phyloP scores from a whole-genome alignment of 2,888 invertebrate genomes.

The Omphaloscelis lunosa region DNA sequence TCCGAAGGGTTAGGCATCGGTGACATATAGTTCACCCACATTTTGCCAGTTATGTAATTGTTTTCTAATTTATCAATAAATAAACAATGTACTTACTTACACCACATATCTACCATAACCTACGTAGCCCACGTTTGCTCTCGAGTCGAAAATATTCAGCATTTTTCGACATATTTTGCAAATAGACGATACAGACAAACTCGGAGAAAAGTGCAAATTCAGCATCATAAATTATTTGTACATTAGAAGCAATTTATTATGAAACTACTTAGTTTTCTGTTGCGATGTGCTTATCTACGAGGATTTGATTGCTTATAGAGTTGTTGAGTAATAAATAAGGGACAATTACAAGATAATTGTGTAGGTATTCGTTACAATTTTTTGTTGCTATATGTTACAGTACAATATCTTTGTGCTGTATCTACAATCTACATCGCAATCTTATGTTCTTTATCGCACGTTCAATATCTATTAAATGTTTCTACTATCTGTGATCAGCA shows the following conservation, averaged over 20 bases:
- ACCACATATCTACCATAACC: background rate
- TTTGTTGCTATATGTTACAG: no score
- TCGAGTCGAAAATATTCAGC: background rate
- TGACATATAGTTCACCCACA: background rate
- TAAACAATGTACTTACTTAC: background rate
- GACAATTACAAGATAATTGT: no score
- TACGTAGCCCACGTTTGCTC: background rate
- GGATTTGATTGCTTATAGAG: constrained; percentile 4
- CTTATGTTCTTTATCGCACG: no score
- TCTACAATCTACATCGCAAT: no score
- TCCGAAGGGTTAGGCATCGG: background rate
- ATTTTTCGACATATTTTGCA: background rate
- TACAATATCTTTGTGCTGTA: no score
- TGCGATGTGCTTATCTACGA: background rate
- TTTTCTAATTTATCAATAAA: background rate
- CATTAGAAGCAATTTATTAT: constrained; percentile 29
- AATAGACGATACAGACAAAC: constrained; percentile 18
- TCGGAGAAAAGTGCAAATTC: constrained; percentile 34
- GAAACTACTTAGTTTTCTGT: constrained; percentile 11
- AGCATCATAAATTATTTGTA: constrained; percentile 38
- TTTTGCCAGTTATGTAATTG: no score
- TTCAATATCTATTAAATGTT: no score
- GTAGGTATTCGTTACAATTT: background rate
- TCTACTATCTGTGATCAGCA: no score
- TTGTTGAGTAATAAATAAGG: background rate